A percentile compares a stretch with the other conserved stretches of the same genome.
These are phyloP conservation scores for Heptranchias perlo DNA, from an alignment of 2,113 vertebrate genomes.

Conservation along the genomic window DNA sequence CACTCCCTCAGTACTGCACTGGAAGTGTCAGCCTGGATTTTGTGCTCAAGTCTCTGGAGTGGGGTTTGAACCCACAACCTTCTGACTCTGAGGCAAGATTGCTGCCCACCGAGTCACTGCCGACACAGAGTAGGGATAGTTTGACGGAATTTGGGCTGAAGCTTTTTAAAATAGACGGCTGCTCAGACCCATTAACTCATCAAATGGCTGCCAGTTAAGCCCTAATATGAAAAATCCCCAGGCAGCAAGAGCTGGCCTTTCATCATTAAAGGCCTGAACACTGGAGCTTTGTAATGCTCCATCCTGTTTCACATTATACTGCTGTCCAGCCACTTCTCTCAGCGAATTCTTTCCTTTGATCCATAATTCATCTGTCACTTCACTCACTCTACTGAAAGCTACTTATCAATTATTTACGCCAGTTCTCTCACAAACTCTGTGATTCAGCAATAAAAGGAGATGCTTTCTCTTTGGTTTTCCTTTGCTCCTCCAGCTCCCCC, in stretches of 20 bases:
- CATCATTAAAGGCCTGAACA: neutral
- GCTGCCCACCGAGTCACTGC: neutral
- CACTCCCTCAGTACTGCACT: neutral
- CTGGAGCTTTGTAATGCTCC: neutral
- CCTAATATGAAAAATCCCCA: neutral
- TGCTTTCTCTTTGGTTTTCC: no score
- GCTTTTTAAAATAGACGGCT: neutral
- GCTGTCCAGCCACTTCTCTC: neutral
- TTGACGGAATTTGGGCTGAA: neutral
- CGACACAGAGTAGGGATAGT: neutral
- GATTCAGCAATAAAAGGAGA: conserved; percentile 16
- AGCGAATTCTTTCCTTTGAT: neutral
- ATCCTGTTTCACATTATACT: neutral
- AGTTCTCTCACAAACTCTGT: neutral
- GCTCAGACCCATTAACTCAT: neutral
- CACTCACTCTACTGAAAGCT: neutral
- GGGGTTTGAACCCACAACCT: neutral
- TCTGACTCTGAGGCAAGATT: neutral
- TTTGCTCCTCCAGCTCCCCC: no score
- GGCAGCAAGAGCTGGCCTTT: neutral
- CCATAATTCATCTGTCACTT: neutral
- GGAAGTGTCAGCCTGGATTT: neutral
- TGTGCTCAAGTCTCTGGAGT: neutral
- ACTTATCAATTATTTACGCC: neutral
- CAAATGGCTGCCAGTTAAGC: neutral